Evolutionary conservation across 2,888 invertebrate species (phyloP).

Genomic region (Acholoe squamosa): DNA sequence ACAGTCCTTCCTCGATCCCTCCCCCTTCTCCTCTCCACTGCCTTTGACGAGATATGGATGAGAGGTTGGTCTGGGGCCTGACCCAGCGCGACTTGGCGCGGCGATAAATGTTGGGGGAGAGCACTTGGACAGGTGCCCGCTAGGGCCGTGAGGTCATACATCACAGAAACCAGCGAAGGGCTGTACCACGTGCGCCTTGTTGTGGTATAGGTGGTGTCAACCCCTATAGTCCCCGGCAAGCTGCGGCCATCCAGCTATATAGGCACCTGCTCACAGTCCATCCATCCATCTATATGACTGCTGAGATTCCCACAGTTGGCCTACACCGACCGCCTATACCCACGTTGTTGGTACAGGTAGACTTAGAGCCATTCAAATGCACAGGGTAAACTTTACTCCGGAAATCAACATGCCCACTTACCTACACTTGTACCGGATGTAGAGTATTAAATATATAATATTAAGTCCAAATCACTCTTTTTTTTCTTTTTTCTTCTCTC

Average conservation of each 20-base stretch:
- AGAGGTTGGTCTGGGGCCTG: not conserved
- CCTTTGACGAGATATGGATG: conserved; percentile 25
- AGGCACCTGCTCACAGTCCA: not conserved
- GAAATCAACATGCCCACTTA: too few relatives aligned
- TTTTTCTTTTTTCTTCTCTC: too few relatives aligned
- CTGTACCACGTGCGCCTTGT: not conserved
- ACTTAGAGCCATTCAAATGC: too few relatives aligned
- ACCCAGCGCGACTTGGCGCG: not conserved
- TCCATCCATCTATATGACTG: too few relatives aligned
- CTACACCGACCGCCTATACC: too few relatives aligned
- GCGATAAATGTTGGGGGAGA: conserved; percentile 25
- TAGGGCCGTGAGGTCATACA: conserved; percentile 12
- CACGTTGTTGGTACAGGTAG: too few relatives aligned
- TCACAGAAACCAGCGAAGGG: conserved; percentile 8
- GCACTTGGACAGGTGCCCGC: conserved; percentile 30
- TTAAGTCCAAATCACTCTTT: too few relatives aligned
- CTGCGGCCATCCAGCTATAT: not conserved
- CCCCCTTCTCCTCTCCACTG: not conserved
- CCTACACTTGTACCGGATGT: too few relatives aligned
- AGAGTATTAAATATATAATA: too few relatives aligned
- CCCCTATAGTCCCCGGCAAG: not conserved
- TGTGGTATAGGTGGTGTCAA: not conserved
- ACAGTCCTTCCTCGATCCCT: too few relatives aligned
- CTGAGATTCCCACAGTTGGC: too few relatives aligned
- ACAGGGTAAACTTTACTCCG: too few relatives aligned